Conservation (phyloP, 2,113 vertebrate genomes). For the Ophiodon elongatus region DNA sequence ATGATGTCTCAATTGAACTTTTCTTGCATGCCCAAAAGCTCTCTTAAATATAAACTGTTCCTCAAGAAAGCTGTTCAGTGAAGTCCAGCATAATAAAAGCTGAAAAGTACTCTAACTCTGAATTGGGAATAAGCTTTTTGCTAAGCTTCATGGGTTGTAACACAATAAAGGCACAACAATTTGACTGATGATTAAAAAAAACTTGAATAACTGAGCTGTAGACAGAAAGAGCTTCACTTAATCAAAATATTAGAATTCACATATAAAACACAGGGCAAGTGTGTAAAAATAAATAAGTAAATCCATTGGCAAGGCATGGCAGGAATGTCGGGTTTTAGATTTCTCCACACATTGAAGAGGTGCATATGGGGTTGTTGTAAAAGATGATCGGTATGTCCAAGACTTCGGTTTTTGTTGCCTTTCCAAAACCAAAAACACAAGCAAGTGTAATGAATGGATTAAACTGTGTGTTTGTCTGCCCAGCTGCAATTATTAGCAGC, state of each 20-base stretch:
- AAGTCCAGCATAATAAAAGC: background rate
- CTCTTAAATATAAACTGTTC: background rate
- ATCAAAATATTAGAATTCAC: background rate
- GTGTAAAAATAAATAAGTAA: background rate
- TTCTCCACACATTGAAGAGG: background rate
- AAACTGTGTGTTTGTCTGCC: too few species aligned
- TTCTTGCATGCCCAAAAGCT: background rate
- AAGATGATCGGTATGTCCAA: background rate
- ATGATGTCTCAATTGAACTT: slow-evolving; percentile 26
- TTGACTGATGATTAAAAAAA: background rate
- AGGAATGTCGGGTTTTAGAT: background rate
- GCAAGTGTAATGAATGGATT: too few species aligned
- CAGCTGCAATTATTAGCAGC: too few species aligned
- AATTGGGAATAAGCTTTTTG: background rate
- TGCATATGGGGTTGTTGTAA: background rate
- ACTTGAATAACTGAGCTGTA: background rate
- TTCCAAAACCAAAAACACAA: background rate
- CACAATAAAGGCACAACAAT: too few species aligned
- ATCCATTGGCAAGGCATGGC: background rate
- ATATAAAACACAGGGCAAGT: background rate
- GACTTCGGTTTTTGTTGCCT: background rate
- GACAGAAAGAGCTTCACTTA: background rate
- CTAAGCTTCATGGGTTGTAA: too few species aligned
- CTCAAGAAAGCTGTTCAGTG: too few species aligned
- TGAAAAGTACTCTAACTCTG: background rate